phyloP scores from a whole-genome alignment of 2,888 invertebrate species.

The Camponotus fellah region DNA sequence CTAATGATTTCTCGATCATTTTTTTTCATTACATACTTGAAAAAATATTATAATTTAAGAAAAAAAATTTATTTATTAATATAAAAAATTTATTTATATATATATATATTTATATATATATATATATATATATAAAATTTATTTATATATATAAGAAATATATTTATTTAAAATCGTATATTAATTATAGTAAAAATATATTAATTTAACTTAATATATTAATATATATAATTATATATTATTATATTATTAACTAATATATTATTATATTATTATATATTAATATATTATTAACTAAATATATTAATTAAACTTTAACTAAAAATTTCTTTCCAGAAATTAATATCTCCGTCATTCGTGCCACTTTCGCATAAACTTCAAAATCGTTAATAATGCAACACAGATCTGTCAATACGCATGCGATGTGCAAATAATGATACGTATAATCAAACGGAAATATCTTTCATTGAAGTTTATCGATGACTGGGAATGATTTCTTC shows the following conservation, averaged over 20 bases:
- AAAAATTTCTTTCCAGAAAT: neutral
- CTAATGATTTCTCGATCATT: neutral
- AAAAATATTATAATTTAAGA: neutral
- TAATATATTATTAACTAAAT: too few species aligned
- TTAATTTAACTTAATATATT: too few species aligned
- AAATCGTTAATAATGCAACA: conserved; percentile 6
- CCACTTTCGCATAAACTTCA: conserved; percentile 2
- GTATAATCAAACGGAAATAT: conserved; percentile 31
- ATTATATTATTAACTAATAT: too few species aligned
- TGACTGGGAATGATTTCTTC: conserved; percentile 60
- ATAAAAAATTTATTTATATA: too few species aligned
- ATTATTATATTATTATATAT: too few species aligned
- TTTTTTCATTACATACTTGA: neutral
- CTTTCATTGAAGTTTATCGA: conserved; percentile 50
- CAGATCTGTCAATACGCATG: conserved; percentile 40
- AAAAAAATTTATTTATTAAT: neutral
- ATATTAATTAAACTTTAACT: too few species aligned
- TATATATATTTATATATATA: too few species aligned
- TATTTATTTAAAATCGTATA: too few species aligned
- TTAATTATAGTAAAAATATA: too few species aligned
- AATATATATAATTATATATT: too few species aligned
- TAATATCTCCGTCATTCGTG: neutral
- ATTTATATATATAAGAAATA: too few species aligned
- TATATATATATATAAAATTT: too few species aligned
- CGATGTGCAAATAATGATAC: conserved; percentile 30